phyloP scores from a whole-genome alignment of 2,113 vertebrate species.

The Gobius niger region DNA sequence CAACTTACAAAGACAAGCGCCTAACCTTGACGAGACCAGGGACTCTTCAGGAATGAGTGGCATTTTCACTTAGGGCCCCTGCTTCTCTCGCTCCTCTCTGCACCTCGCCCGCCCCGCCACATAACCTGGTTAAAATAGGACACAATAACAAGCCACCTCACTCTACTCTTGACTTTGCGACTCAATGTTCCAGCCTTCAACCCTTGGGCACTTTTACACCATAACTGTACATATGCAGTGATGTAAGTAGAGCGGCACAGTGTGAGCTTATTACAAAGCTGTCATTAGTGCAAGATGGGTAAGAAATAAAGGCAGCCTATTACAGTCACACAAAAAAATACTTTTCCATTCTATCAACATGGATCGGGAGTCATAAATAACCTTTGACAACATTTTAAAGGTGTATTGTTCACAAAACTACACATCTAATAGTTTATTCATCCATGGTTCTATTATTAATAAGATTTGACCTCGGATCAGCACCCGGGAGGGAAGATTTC shows the following conservation, averaged over 20 bases:
- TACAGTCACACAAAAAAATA: too few species aligned
- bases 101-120: conserved; percentile 79
- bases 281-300: background rate
- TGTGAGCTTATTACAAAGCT: background rate
- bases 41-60: conserved; percentile 92
- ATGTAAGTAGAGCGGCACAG: background rate
- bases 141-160: conserved; percentile 82
- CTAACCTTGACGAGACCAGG: conserved; percentile 93
- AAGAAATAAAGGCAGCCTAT: too few species aligned
- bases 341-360: too few species aligned
- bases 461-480: too few species aligned
- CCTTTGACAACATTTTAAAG: too few species aligned
- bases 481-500: too few species aligned
- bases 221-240: background rate
- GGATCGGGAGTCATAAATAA: too few species aligned
- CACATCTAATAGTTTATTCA: too few species aligned
- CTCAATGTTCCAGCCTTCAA: conserved; percentile 84
- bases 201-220: conserved; percentile 57
- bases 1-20: conserved; percentile 92
- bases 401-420: too few species aligned
- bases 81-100: conserved; percentile 71
- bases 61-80: conserved; percentile 86
- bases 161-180: conserved; percentile 83
- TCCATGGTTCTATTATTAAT: too few species aligned
- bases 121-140: conserved; percentile 91